A percentile compares a stretch with the other conserved stretches of the same genome.
Conservation (phyloP, 2,888 invertebrate genomes). For the Ceriagrion tenellum region DNA sequence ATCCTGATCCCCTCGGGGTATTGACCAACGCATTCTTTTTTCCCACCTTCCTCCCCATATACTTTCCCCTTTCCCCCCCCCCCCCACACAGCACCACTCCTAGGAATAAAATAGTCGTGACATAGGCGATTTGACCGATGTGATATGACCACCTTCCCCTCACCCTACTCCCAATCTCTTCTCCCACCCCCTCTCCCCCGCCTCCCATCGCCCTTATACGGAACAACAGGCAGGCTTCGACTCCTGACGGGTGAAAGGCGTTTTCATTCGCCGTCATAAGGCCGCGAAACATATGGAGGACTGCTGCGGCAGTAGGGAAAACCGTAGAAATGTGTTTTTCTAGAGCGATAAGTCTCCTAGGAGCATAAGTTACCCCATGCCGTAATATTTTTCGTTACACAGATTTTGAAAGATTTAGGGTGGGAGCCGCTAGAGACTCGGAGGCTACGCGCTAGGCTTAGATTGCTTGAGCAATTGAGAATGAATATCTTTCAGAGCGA, state of each 20-base stretch:
- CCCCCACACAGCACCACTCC: not conserved
- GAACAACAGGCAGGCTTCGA: slow-evolving; percentile 59
- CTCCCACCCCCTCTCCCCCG: not conserved
- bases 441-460: no score
- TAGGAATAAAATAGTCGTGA: slow-evolving; percentile 60
- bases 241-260: slow-evolving; percentile 63
- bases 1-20: slow-evolving; percentile 21
- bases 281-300: slow-evolving; percentile 16
- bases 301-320: no score
- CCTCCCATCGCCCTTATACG: slow-evolving; percentile 28
- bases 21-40: slow-evolving; percentile 53
- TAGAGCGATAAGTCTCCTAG: no score
- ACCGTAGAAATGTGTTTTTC: no score
- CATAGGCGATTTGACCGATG: slow-evolving; percentile 62
- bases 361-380: no score
- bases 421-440: no score
- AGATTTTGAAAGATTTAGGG: no score
- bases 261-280: slow-evolving; percentile 51
- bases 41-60: slow-evolving; percentile 5
- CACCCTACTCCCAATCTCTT: not conserved
- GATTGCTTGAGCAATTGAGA: no score
- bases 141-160: slow-evolving; percentile 56
- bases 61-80: not conserved
- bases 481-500: no score
- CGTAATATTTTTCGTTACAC: no score